Percentiles rank a stretch among this genome's conserved stretches.
Conservation (phyloP, 2,888 invertebrate genomes). For the Eretmocerus hayati region DNA sequence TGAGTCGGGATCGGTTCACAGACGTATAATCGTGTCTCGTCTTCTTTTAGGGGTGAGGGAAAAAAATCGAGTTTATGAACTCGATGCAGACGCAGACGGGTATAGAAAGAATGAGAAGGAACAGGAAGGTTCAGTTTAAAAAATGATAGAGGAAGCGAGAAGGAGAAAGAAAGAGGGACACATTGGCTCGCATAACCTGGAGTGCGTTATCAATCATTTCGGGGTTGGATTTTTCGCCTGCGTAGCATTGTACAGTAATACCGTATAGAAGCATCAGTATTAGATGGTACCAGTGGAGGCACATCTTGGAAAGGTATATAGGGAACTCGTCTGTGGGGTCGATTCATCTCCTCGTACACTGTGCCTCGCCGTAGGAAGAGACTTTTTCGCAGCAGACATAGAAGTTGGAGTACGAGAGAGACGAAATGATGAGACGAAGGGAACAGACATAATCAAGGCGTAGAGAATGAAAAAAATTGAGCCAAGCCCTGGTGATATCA, state of each 20-base stretch:
- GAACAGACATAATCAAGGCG: background rate
- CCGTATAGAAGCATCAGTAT: no score
- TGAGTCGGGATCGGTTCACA: background rate
- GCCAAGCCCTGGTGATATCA: background rate
- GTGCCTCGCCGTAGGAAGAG: background rate
- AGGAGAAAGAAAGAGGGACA: slow-evolving; percentile 6
- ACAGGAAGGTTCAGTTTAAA: background rate
- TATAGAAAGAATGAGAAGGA: no score
- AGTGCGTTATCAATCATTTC: slow-evolving; percentile 21
- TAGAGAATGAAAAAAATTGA: background rate
- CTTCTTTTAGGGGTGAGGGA: background rate
- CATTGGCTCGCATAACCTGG: slow-evolving; percentile 18
- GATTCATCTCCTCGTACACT: slow-evolving; percentile 11
- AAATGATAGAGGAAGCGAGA: background rate
- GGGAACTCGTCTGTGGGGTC: background rate
- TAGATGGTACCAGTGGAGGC: no score
- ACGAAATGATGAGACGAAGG: background rate
- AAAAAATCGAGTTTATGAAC: slow-evolving; percentile 1
- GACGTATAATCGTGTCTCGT: background rate
- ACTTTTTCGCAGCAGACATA: slow-evolving; percentile 1
- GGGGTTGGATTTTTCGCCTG: slow-evolving; percentile 9
- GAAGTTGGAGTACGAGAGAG: background rate
- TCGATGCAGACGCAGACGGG: background rate
- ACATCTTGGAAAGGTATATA: no score
- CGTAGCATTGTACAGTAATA: background rate